Base-by-base conservation (phyloP, 1,140 invertebrate species). In the Drosophila baimaii region DNA sequence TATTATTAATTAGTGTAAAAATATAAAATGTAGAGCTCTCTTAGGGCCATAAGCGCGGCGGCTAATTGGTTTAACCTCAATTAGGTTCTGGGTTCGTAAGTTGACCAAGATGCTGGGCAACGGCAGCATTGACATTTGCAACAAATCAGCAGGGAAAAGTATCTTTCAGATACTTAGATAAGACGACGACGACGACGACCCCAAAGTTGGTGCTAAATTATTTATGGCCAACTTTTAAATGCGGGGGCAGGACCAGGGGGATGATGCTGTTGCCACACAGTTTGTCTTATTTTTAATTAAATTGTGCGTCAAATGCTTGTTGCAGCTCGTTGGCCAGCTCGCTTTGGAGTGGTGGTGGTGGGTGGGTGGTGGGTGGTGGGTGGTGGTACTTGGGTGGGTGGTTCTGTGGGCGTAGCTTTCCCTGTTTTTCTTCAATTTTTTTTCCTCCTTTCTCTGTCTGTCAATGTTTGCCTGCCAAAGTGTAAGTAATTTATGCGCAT, bases 401-500 rank as follows among this genome's bases (percentile, higher is more conserved):
- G 35, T 54, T 23, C 21, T 19, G 35, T 29, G 77, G 79, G 83
- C 63, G 72, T 61, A 65, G 56, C 39, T 21, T 27, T 13, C 49
- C 19, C 51, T 6, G 31, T 1, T 35, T 54, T 54, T 54, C 51
- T 23, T 17, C 37, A 7, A 15, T 35, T n/a, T 52, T 31, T 33
- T 72, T 44, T 58, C n/a, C n/a, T n/a, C n/a, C n/a, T 49, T 71
- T 68, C 70, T 39, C 49, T 49, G 58, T 64, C 73, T 82, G 83
- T 86, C 83, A 88, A 88, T 88, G 83, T 88, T 88, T 88, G 84
- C 84, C 71, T 77, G 84, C 63, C 84, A 89, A 88, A 88, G 83
- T 88, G 84, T 88, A 88, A 88, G 79, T 89, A 88, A 89, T 88
- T 88, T 88, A 88, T 88, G 83, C 84, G 79, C 84, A 88, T 88